Evolutionary conservation across 2,888 invertebrate genomes (phyloP).

Genomic region (Fragum sueziense): DNA sequence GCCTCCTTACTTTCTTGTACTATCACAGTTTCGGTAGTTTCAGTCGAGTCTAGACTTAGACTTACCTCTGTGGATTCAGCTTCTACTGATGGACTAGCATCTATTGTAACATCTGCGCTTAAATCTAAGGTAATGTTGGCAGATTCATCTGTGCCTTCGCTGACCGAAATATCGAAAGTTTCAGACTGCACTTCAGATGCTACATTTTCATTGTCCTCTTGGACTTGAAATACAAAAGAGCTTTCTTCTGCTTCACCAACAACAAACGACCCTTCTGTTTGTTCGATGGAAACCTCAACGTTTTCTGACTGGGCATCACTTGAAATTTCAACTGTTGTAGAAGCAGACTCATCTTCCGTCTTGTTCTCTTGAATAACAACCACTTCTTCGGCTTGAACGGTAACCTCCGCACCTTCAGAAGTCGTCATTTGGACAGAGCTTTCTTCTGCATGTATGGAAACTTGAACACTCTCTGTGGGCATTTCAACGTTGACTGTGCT

Average conservation of each 20-base stretch:
- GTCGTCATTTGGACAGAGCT: neutral
- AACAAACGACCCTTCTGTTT: neutral
- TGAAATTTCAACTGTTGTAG: neutral
- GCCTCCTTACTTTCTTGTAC: neutral
- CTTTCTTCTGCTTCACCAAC: constrained; percentile 17
- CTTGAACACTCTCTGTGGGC: neutral
- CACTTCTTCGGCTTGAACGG: neutral
- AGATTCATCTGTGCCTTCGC: constrained; percentile 11
- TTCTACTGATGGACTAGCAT: neutral
- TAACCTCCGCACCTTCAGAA: neutral
- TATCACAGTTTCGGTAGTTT: constrained; percentile 3
- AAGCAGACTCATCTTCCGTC: neutral
- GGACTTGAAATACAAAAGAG: constrained; percentile 6
- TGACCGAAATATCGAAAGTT: constrained; percentile 17
- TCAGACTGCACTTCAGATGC: neutral
- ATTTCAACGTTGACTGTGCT: neutral
- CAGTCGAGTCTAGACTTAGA: constrained; percentile 7
- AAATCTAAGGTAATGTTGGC: constrained; percentile 21
- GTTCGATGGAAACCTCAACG: neutral
- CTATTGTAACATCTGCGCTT: constrained; percentile 23
- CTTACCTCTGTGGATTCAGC: constrained; percentile 1
- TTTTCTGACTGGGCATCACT: neutral
- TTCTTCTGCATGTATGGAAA: neutral
- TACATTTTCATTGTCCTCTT: neutral
- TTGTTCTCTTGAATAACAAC: neutral